Conservation (phyloP, 2,797 vertebrate genomes). For the Lerista edwardsae region DNA sequence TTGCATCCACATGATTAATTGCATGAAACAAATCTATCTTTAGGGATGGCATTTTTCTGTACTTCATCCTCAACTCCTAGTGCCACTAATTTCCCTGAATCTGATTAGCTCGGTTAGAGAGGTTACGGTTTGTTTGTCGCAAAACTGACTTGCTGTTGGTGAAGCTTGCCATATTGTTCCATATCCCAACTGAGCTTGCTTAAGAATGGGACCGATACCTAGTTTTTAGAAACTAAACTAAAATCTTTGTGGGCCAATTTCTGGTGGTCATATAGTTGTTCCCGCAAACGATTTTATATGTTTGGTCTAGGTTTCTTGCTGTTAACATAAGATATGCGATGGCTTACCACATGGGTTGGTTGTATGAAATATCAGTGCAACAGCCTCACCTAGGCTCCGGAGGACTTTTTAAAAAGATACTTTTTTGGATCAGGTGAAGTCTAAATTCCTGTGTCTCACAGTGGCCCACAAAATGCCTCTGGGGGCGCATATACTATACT, state of each 20-base stretch:
- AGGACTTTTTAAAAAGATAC: too few species aligned
- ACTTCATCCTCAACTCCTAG: slow-evolving; percentile 14
- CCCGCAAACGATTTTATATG: too few species aligned
- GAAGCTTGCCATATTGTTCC: background rate
- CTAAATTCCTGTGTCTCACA: too few species aligned
- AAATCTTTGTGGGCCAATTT: background rate
- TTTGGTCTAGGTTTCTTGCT: too few species aligned
- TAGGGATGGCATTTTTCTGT: background rate
- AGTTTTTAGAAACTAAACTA: background rate
- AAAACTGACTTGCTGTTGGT: background rate
- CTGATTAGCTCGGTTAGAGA: background rate
- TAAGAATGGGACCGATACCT: background rate
- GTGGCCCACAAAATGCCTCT: too few species aligned
- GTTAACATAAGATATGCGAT: too few species aligned
- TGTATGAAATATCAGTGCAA: too few species aligned
- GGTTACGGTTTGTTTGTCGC: background rate
- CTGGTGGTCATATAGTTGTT: too few species aligned
- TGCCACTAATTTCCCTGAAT: slow-evolving; percentile 13
- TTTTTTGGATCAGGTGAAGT: too few species aligned
- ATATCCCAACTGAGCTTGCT: background rate
- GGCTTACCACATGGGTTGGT: too few species aligned
- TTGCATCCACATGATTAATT: slow-evolving; percentile 31
- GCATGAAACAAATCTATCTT: background rate
- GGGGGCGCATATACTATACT: too few species aligned
- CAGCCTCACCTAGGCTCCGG: too few species aligned